phyloP scores from a whole-genome alignment of 2,888 invertebrate species.

The Tubulanus polymorphus region DNA sequence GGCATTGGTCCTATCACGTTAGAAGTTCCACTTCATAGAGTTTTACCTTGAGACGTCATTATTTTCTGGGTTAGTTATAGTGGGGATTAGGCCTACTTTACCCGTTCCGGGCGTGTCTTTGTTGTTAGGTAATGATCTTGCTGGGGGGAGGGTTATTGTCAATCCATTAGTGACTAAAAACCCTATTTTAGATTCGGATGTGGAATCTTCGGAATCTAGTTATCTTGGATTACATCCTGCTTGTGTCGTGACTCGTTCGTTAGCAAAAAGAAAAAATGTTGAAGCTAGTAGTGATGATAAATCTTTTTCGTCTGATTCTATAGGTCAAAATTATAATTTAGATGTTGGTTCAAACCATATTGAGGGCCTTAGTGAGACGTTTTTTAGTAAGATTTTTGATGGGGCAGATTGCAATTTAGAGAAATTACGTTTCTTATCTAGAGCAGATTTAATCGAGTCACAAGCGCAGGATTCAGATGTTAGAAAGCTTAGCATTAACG shows the following conservation, averaged over 20 bases:
- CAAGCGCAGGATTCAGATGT: conserved; percentile 1
- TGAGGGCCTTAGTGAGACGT: no score
- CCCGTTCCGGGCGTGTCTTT: conserved; percentile 17
- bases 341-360: no score
- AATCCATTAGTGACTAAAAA: conserved; percentile 5
- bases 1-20: conserved; percentile 15
- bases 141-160: conserved; percentile 12
- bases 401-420: no score
- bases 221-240: conserved; percentile 2
- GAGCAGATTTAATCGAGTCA: neutral
- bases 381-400: no score
- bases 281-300: neutral
- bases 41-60: conserved; percentile 12
- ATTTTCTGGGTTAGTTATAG: conserved; percentile 14
- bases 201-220: neutral
- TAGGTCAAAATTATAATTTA: no score
- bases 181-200: neutral
- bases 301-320: no score
- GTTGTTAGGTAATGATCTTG: conserved; percentile 18
- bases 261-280: neutral
- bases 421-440: no score
- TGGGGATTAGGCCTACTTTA: conserved; percentile 13
- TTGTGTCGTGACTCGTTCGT: conserved; percentile 7
- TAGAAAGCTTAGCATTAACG: neutral
- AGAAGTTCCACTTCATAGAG: conserved; percentile 16